phyloP scores from a whole-genome alignment of 2,888 invertebrate genomes.

The Neoitamus cyanurus region DNA sequence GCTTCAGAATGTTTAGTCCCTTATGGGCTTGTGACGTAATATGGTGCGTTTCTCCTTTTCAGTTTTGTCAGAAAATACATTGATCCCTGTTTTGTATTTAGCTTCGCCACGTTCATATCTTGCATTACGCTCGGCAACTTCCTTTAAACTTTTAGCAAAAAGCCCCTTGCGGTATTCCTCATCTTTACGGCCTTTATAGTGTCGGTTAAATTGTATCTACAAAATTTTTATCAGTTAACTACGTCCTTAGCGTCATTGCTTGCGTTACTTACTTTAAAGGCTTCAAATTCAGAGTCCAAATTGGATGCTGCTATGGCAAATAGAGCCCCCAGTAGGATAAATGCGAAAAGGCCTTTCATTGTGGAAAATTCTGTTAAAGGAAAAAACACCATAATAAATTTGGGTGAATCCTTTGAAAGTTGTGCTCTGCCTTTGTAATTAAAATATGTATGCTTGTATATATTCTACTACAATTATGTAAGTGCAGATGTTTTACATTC shows the following conservation, averaged over 20 bases:
- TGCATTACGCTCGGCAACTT: background rate
- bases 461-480: no score
- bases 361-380: background rate
- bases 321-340: background rate
- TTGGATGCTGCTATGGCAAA: background rate
- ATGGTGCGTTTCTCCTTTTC: no score
- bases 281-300: background rate
- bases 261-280: background rate
- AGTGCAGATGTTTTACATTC: no score
- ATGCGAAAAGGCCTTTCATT: background rate
- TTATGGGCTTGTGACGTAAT: no score
- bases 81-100: background rate
- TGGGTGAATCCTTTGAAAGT: no score
- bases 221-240: background rate
- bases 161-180: background rate
- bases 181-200: background rate
- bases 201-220: background rate
- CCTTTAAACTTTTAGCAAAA: background rate
- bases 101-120: background rate
- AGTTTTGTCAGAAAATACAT: background rate
- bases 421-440: no score
- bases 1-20: no score
- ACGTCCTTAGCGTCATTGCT: background rate
- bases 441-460: no score
- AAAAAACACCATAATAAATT: background rate